Evolutionary conservation across 2,113 vertebrate genomes (phyloP).

Genomic region (Enhydra lutris): DNA sequence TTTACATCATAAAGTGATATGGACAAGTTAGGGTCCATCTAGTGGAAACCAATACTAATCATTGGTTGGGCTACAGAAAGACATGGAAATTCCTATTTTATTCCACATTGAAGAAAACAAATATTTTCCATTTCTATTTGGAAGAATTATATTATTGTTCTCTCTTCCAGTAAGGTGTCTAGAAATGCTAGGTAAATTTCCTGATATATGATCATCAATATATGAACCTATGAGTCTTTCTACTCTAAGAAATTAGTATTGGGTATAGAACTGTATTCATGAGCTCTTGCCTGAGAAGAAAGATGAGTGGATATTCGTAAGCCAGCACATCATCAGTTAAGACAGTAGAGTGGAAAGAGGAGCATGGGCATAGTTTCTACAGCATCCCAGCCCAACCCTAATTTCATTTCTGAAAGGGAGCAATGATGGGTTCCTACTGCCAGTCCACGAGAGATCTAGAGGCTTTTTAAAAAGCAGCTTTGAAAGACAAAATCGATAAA

Average conservation of each 20-base stretch:
- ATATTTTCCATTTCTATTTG: neutral
- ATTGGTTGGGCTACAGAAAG: neutral
- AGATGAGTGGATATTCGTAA: neutral
- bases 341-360: neutral
- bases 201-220: neutral
- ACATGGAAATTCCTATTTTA: neutral
- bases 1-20: neutral
- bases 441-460: neutral
- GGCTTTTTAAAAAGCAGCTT: neutral
- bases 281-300: neutral
- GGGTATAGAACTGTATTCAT: neutral
- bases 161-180: neutral
- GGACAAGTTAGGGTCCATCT: neutral
- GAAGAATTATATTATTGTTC: neutral
- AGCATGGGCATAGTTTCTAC: neutral
- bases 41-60: neutral
- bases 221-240: neutral
- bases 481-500: neutral
- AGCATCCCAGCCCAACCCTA: neutral
- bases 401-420: neutral
- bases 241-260: neutral
- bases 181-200: neutral
- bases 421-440: neutral
- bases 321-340: neutral
- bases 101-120: neutral